Percentiles rank a stretch among this genome's conserved stretches.
phyloP scores from a whole-genome alignment of 2,113 vertebrate genomes.

The Leptobrachium leishanense region DNA sequence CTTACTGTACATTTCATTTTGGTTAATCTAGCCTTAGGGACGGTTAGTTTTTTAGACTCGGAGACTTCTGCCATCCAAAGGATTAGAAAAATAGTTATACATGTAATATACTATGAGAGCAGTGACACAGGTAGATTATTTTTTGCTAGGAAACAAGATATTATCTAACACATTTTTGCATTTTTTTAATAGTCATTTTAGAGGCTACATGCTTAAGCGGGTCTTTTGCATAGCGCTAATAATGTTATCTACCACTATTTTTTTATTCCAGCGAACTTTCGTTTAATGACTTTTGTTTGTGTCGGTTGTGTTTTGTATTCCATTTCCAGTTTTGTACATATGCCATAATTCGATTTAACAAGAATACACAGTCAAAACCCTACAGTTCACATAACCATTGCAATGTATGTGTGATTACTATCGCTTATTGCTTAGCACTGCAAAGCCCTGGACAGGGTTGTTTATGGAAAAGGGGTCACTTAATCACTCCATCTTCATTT shows the following conservation, averaged over 20 bases:
- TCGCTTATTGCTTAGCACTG: not conserved
- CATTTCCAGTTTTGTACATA: not conserved
- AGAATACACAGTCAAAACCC: not conserved
- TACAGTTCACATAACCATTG: not conserved
- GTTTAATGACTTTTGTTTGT: constrained; percentile 60
- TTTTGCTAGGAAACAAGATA: constrained; percentile 58
- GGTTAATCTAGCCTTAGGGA: no score
- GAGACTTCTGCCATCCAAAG: not conserved
- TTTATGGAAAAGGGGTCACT: no score
- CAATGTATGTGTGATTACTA: not conserved
- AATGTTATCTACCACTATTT: constrained; percentile 45
- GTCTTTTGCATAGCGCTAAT: constrained; percentile 83
- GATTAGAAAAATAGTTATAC: constrained; percentile 56
- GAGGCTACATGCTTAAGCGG: constrained; percentile 83
- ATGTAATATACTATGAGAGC: constrained; percentile 65
- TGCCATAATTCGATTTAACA: not conserved
- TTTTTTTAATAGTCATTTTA: constrained; percentile 65
- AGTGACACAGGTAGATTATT: constrained; percentile 59
- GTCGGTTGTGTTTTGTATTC: constrained; percentile 54
- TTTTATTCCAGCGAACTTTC: constrained; percentile 66
- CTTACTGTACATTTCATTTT: no score
- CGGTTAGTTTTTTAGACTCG: no score
- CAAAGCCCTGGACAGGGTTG: not conserved
- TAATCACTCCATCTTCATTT: no score
- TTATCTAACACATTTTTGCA: constrained; percentile 67